phyloP scores from a whole-genome alignment of 2,888 invertebrate species.

The Chaetoderma sp. region DNA sequence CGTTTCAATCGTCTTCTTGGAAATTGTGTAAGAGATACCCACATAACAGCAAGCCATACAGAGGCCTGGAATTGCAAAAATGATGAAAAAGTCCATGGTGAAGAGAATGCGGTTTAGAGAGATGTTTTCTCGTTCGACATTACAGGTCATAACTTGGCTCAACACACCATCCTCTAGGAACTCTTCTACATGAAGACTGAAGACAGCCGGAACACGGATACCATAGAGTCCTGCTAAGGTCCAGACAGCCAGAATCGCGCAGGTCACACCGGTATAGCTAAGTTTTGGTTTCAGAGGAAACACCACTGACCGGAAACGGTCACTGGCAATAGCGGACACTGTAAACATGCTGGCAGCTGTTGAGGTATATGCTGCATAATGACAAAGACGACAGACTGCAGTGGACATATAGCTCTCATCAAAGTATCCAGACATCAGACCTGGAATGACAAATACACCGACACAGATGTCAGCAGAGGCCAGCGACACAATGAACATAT shows the following conservation, averaged over 20 bases:
- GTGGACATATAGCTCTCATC: neutral
- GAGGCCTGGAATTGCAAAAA: neutral
- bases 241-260: neutral
- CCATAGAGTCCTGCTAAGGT: neutral
- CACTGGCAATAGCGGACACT: neutral
- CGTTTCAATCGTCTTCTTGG: neutral
- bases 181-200: neutral
- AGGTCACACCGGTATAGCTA: neutral
- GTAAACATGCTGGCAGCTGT: neutral
- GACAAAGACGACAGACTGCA: neutral
- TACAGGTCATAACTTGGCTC: neutral
- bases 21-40: neutral
- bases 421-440: conserved; percentile 1
- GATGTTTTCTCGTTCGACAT: neutral
- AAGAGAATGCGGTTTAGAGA: neutral
- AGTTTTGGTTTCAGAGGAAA: neutral
- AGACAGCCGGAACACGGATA: neutral
- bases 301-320: neutral
- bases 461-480: neutral
- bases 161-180: neutral
- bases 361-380: neutral
- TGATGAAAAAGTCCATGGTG: neutral
- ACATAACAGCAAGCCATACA: neutral
- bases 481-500: neutral
- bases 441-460: neutral